Base-by-base conservation (phyloP, 1,140 invertebrate genomes). In the Drosophila arawakana region DNA sequence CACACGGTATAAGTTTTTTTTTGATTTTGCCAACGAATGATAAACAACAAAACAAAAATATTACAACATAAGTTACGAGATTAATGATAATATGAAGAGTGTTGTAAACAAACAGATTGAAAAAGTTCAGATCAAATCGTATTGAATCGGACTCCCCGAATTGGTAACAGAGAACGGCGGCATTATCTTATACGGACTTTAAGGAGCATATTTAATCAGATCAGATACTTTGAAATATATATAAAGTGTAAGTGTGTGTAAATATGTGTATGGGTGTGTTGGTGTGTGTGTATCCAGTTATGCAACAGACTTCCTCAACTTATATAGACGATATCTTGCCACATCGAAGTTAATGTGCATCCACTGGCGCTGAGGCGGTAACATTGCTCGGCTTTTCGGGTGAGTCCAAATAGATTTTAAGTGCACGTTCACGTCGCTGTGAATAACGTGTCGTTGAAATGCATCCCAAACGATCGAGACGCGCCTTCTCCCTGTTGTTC, bases 391-490 rank as follows among this genome's bases (percentile, higher is more conserved):
- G 74, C 70, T 88, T 90, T 47, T 86, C 82, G 43, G 91, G 85
- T n/a, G 88, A 88, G 50, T 96, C 95, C 61, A 96, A 92, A 92
- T 96, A 96, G 79, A 97, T 97, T 93, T 96, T 96, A 34, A 97
- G 93, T 3, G 95, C 95, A 78, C 94, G 94, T 92, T 97, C 96
- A 80, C 95, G 95, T 62, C 95, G 93, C 67, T 94, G 94, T 41
- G 92, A 93, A 60, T 93, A 93, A 54, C 91, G 91, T 60, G 92
- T 91, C 59, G 86, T 91, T 52, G 91, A 90, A 63, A 88, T 79
- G 66, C 84, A 91, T 8, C 91, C 88, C 52, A 91, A 77, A 62
- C 92, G 91, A 69, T 93, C 92, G 63, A 93, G 77, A 30, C 93
- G 92, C 21, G 91, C 88, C 90, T 94, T 95, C 90, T 96, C 95